phyloP scores from a whole-genome alignment of 2,888 invertebrate genomes.

The Epicampocera succincta region DNA sequence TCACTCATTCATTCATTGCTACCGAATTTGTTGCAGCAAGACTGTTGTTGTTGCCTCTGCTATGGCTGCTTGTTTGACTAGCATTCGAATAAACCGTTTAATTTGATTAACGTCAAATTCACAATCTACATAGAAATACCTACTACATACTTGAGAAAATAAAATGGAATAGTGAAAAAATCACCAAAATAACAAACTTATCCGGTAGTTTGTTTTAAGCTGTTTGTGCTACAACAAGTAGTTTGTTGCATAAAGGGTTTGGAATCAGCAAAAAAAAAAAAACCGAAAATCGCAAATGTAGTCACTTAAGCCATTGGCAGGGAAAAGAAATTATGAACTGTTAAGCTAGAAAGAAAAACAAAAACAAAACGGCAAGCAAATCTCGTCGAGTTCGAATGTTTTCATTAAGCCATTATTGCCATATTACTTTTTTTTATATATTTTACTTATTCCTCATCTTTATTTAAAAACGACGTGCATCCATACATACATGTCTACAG shows the following conservation, averaged over 20 bases:
- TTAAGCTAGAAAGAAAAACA: conserved; percentile 29
- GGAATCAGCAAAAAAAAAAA: conserved; percentile 13
- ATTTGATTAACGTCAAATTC: conserved; percentile 69
- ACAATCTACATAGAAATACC: conserved; percentile 29
- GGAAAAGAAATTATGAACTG: conserved; percentile 59
- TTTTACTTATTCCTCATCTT: conserved; percentile 1
- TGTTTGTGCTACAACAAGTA: conserved; percentile 29
- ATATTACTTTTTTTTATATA: conserved; percentile 26
- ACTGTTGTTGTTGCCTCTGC: not conserved
- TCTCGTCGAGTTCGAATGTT: conserved; percentile 50
- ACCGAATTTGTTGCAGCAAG: conserved; percentile 53
- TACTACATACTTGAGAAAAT: conserved; percentile 48
- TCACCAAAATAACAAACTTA: conserved; percentile 29
- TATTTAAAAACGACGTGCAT: conserved; percentile 1
- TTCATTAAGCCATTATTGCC: conserved; percentile 61
- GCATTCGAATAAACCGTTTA: conserved; percentile 63
- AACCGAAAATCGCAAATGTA: conserved; percentile 18
- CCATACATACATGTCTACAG: no score
- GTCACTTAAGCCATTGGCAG: conserved; percentile 7
- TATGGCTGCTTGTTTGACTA: conserved; percentile 45
- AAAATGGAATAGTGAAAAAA: conserved; percentile 30
- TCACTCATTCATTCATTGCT: conserved; percentile 58
- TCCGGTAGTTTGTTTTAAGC: conserved; percentile 28
- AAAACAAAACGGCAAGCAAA: conserved; percentile 38
- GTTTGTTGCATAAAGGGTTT: conserved; percentile 32